A percentile compares a stretch with the other conserved stretches of the same genome.
These are phyloP conservation scores for Calephelis virginiensis DNA, from an alignment of 1,140 invertebrate species.

Conservation along the genomic window DNA sequence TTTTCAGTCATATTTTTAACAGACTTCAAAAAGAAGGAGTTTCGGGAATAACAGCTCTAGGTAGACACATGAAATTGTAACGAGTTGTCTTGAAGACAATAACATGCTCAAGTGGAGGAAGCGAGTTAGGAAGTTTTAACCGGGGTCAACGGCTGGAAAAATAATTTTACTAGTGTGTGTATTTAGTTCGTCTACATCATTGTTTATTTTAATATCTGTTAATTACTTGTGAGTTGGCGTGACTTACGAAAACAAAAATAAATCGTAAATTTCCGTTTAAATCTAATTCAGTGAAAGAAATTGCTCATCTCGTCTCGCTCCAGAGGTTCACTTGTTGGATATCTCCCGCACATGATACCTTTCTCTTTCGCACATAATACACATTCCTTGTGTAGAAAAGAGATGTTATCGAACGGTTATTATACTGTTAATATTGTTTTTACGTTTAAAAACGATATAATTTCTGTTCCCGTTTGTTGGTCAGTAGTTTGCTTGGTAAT, in stretches of 20 bases:
- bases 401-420: constrained; percentile 30
- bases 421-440: constrained; percentile 36
- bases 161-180: neutral
- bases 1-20: too few species aligned
- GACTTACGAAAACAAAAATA: constrained; percentile 17
- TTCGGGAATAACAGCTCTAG: too few species aligned
- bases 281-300: constrained; percentile 36
- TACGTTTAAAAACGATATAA: constrained; percentile 28
- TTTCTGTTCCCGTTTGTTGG: constrained; percentile 34
- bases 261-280: constrained; percentile 30
- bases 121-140: too few species aligned
- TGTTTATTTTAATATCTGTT: neutral
- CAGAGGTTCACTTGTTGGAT: constrained; percentile 28
- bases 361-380: constrained; percentile 22
- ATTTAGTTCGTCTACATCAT: neutral
- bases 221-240: constrained; percentile 21
- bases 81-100: too few species aligned
- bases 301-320: constrained; percentile 33
- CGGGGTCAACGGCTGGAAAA: too few species aligned
- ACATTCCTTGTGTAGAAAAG: constrained; percentile 25
- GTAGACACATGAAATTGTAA: too few species aligned
- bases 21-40: too few species aligned
- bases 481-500: constrained; percentile 24
- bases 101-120: too few species aligned
- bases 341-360: constrained; percentile 28